These are phyloP conservation scores for Leptothorax acervorum DNA, from an alignment of 2,888 invertebrate genomes.

Conservation along the genomic window DNA sequence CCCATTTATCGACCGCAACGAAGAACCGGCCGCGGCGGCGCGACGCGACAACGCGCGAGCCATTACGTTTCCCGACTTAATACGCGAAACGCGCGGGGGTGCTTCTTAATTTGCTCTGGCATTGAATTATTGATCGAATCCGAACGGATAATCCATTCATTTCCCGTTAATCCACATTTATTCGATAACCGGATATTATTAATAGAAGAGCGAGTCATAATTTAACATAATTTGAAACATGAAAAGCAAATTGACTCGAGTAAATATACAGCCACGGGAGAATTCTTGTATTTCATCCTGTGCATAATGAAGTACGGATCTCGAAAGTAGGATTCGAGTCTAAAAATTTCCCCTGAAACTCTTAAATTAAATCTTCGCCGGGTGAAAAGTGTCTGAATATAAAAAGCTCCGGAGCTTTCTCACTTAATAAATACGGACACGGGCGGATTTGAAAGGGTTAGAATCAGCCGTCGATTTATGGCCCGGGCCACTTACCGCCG, in stretches of 20 bases:
- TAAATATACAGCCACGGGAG: neutral
- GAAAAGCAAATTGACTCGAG: constrained; percentile 6
- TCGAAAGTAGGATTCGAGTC: neutral
- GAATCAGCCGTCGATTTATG: constrained; percentile 43
- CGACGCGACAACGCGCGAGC: constrained; percentile 26
- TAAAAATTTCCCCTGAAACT: constrained; percentile 14
- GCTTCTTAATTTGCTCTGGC: constrained; percentile 27
- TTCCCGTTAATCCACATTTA: neutral
- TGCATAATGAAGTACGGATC: neutral
- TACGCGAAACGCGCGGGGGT: constrained; percentile 8
- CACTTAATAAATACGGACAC: constrained; percentile 33
- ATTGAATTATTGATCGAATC: constrained; percentile 27
- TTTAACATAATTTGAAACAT: constrained; percentile 4
- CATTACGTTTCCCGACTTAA: constrained; percentile 46
- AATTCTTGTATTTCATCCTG: neutral
- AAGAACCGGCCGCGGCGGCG: constrained; percentile 7
- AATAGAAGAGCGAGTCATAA: constrained; percentile 2
- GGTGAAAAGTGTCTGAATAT: neutral
- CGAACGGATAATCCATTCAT: constrained; percentile 31
- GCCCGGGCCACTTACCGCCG: constrained; percentile 7
- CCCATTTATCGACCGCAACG: constrained; percentile 46
- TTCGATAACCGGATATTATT: constrained; percentile 18
- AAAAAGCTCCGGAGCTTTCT: neutral
- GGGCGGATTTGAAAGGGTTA: constrained; percentile 11
- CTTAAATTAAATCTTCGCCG: constrained; percentile 14